Conservation (phyloP, 1,140 invertebrate genomes). For the Drosophila malerkotliana region DNA sequence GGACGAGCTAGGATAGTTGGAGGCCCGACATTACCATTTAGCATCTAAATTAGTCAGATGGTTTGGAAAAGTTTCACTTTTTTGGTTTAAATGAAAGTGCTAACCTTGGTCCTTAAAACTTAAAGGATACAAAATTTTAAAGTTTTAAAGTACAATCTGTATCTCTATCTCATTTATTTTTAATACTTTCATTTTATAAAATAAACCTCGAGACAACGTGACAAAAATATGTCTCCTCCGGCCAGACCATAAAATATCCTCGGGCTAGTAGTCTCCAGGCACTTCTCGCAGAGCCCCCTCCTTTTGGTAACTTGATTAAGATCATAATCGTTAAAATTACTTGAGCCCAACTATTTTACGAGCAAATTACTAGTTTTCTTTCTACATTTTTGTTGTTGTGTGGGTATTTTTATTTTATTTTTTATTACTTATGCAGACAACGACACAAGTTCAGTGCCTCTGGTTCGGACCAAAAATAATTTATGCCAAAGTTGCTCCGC, state of each 20-base stretch:
- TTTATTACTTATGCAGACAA: constrained; percentile 58
- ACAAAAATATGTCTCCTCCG: constrained; percentile 24
- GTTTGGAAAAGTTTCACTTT: constrained; percentile 3
- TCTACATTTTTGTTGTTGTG: constrained; percentile 2
- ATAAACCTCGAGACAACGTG: constrained; percentile 18
- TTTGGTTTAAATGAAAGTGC: background rate
- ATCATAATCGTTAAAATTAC: constrained; percentile 66
- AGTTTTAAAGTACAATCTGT: background rate
- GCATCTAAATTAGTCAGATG: constrained; percentile 37
- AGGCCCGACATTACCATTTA: constrained; percentile 37
- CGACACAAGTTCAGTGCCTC: constrained; percentile 48
- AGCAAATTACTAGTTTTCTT: constrained; percentile 45
- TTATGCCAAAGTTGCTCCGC: constrained; percentile 45
- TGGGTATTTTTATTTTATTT: constrained; percentile 46
- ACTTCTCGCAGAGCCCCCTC: background rate
- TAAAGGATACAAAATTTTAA: background rate
- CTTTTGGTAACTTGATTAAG: constrained; percentile 47
- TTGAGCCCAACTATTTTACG: constrained; percentile 60
- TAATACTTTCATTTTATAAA: constrained; percentile 12
- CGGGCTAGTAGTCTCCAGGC: background rate
- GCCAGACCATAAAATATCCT: constrained; percentile 1
- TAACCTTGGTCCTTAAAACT: background rate
- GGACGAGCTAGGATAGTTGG: constrained; percentile 1
- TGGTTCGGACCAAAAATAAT: constrained; percentile 40
- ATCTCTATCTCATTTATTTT: background rate